phyloP scores from a whole-genome alignment of 2,113 vertebrate genomes.

The Siphamia tubifer region DNA sequence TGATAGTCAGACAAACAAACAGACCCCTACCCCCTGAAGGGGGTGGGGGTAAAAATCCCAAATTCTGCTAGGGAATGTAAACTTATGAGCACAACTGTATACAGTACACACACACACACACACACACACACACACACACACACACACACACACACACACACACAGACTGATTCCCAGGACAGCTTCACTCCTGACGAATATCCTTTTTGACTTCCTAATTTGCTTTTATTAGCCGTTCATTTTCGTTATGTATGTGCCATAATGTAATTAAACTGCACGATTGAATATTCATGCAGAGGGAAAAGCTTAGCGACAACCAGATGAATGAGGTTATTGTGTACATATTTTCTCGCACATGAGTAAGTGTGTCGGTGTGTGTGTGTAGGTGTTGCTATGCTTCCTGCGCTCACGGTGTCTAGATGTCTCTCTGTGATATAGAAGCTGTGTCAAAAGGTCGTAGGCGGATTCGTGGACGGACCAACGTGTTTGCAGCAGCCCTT shows the following conservation, averaged over 20 bases:
- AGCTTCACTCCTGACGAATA: constrained; percentile 4
- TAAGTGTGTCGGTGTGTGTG: constrained; percentile 27
- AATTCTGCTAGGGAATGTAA: no score
- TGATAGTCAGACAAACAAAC: no score
- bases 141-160: no score
- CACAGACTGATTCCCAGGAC: constrained; percentile 21
- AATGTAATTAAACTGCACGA: neutral
- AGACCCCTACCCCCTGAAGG: no score
- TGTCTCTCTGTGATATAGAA: constrained; percentile 31
- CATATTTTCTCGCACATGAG: neutral
- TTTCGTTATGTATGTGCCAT: neutral
- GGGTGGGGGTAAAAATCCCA: no score
- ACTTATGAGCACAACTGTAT: no score
- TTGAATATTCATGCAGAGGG: neutral
- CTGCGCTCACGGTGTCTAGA: constrained; percentile 10
- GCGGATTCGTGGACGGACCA: constrained; percentile 26
- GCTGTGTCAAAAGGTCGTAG: constrained; percentile 16
- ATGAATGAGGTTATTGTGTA: neutral
- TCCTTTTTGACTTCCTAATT: constrained; percentile 2
- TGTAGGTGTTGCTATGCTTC: constrained; percentile 19
- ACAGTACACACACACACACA: no score
- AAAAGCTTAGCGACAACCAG: neutral
- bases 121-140: no score
- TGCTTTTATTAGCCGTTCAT: neutral
- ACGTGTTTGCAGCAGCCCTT: constrained; percentile 17